Evolutionary conservation across 2,888 invertebrate species (phyloP), one percentile per base, ranked within the genome.

Genomic region (Cactoblastis cactorum): DNA sequence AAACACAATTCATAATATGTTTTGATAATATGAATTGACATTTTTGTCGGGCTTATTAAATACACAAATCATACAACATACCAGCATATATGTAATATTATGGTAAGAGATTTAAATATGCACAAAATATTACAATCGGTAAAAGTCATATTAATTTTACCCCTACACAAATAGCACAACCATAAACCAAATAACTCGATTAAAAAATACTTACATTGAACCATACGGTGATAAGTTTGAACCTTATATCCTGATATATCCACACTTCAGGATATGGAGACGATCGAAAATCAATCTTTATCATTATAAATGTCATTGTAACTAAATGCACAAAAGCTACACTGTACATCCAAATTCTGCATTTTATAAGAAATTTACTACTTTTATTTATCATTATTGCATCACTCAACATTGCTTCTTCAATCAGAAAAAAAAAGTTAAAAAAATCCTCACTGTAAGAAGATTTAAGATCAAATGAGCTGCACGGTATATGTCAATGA

Each of bases 191-290:
- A 28, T 6, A 28, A 6, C 28, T n/a, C 28, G 8, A 3, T 38
- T 4, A 38, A 17, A 43, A 33, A 12, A n/a, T 45, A 80, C 86
- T 86, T 63, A 87, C 86, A 69, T 86, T 86, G 55, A 85, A 84
- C 86, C 86, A 86, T 6, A 80, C 68, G 0, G 87, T 87, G 14
- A 87, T 77, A 35, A 87, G 65, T 63, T 79, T 81, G 75, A 82
- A 86, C 51, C 72, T 76, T 9, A 71, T 61, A 38, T 64, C 71
- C 19, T 77, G 63, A 51, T 85, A 86, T 38, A 69, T 43, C 57
- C 72, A 61, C 8, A 86, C 49, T 17, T 60, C 62, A 3, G 73
- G 76, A 54, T 85, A 80, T 34, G 75, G 70, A 1, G 71, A 65
- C 11, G 65, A 50, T n/a, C 68, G 68, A 49, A 82, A 87, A 50